These are phyloP conservation scores for Callimorpha dominula DNA, from an alignment of 2,888 invertebrate species.

Conservation along the genomic window DNA sequence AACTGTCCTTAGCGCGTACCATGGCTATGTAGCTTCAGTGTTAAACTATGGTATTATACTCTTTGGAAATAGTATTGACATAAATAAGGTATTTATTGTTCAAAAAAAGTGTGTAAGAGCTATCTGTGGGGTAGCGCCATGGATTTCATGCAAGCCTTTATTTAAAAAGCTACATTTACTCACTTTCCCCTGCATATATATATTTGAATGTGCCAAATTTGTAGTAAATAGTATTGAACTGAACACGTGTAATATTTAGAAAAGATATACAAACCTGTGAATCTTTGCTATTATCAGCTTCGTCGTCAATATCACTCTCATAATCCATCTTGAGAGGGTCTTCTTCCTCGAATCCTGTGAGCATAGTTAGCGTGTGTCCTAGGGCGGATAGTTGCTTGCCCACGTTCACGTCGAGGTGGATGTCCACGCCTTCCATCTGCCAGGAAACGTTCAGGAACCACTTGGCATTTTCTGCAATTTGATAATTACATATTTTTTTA, in stretches of 20 bases:
- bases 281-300: constrained; percentile 87
- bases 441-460: constrained; percentile 99
- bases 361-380: constrained; percentile 97
- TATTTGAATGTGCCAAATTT: too few relatives aligned
- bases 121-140: too few relatives aligned
- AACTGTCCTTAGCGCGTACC: too few relatives aligned
- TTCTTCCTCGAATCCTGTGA: constrained; percentile 95
- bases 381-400: constrained; percentile 98
- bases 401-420: constrained; percentile 97
- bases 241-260: not conserved
- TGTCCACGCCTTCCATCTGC: constrained; percentile 99
- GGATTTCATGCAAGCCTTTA: too few relatives aligned
- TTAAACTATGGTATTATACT: too few relatives aligned
- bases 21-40: too few relatives aligned
- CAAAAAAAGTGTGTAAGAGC: too few relatives aligned
- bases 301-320: constrained; percentile 93
- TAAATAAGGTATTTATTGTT: too few relatives aligned
- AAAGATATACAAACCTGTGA: constrained; percentile 73
- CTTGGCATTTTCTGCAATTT: constrained; percentile 93
- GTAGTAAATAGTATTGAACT: too few relatives aligned
- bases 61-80: too few relatives aligned
- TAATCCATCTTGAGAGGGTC: constrained; percentile 90
- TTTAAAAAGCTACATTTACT: too few relatives aligned
- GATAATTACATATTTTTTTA: not conserved
- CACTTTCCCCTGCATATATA: too few relatives aligned